Evolutionary conservation across 2,888 invertebrate genomes (phyloP).

Genomic region (Stictocephala bisonia): DNA sequence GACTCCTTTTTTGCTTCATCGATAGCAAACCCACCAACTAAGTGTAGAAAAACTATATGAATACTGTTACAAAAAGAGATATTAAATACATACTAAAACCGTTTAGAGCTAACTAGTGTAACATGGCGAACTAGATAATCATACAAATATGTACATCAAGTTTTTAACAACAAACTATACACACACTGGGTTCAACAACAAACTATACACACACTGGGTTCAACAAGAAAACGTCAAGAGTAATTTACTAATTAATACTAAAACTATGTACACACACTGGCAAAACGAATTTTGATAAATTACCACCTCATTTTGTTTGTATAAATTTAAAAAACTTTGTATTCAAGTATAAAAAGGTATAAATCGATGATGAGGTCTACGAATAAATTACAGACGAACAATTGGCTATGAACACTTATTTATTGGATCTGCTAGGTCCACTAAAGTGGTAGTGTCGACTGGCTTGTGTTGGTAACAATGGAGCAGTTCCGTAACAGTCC

Average conservation of each 20-base stretch:
- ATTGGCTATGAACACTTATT: constrained; percentile 33
- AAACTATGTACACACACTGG: not conserved
- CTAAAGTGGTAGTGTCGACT: too few relatives aligned
- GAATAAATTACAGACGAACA: constrained; percentile 12
- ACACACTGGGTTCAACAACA: not conserved
- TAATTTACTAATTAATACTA: not conserved
- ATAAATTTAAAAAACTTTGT: constrained; percentile 34
- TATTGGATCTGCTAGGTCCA: not conserved
- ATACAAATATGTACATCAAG: too few relatives aligned
- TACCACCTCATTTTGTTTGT: not conserved
- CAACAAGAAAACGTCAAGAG: not conserved
- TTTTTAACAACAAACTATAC: too few relatives aligned
- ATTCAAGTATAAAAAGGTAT: constrained; percentile 38
- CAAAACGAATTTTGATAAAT: too few relatives aligned
- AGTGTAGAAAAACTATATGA: constrained; percentile 5
- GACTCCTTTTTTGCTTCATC: constrained; percentile 13
- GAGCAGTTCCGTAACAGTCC: too few relatives aligned
- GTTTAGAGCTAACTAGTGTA: too few relatives aligned
- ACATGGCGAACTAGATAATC: too few relatives aligned
- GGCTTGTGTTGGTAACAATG: too few relatives aligned
- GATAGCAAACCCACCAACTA: not conserved
- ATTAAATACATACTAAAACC: too few relatives aligned
- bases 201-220: not conserved
- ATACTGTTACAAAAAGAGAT: too few relatives aligned
- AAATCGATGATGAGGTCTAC: constrained; percentile 27